Evolutionary conservation across 2,888 invertebrate genomes (phyloP).

Genomic region (Ernsta delagoae): DNA sequence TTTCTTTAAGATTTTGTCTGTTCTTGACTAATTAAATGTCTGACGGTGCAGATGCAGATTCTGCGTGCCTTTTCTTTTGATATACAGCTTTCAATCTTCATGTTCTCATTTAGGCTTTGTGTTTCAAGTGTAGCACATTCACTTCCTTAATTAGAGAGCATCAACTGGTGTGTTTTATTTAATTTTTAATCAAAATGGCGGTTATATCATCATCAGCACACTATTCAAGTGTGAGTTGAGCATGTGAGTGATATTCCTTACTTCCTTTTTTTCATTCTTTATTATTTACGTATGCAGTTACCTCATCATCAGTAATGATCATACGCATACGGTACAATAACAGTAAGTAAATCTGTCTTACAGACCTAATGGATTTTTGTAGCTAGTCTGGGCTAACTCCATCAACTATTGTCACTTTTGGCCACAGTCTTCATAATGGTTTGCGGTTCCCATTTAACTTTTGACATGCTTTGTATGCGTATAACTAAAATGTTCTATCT

Average conservation of each 20-base stretch:
- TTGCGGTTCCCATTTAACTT: constrained; percentile 17
- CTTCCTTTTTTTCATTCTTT: background rate
- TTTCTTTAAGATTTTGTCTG: constrained; percentile 28
- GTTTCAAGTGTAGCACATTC: constrained; percentile 31
- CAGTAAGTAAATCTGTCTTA: too few relatives aligned
- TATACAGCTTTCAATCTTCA: too few relatives aligned
- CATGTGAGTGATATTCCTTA: constrained; percentile 9
- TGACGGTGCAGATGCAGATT: constrained; percentile 6
- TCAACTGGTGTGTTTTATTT: constrained; percentile 10
- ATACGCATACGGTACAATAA: too few relatives aligned
- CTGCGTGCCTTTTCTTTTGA: background rate
- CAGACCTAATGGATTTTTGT: too few relatives aligned
- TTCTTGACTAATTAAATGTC: constrained; percentile 17
- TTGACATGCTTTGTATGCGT: background rate
- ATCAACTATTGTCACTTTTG: too few relatives aligned
- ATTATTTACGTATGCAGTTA: background rate
- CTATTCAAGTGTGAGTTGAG: background rate
- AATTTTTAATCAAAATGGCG: constrained; percentile 11
- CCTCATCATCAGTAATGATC: too few relatives aligned
- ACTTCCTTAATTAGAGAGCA: constrained; percentile 31
- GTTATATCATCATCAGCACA: constrained; percentile 12
- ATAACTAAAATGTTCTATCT: background rate
- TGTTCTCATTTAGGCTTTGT: too few relatives aligned
- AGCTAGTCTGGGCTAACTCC: too few relatives aligned
- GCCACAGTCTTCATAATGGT: constrained; percentile 5